Conservation (phyloP, 2,888 invertebrate genomes). For the Ormyrus rosae region DNA sequence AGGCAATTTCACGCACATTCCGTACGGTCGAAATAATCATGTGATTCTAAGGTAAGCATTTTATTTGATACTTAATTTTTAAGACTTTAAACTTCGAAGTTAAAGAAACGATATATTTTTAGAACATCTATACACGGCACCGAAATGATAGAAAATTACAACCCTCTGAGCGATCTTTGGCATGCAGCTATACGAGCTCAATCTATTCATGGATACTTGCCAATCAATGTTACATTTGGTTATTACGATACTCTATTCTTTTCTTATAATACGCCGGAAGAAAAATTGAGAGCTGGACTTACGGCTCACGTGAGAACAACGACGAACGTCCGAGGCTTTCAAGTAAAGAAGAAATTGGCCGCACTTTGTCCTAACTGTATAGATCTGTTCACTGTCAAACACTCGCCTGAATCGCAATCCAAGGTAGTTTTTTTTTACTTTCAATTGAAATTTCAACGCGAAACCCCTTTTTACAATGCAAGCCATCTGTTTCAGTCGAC, state of each 20-base stretch:
- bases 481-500: constrained; percentile 58
- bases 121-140: constrained; percentile 79
- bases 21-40: constrained; percentile 77
- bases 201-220: constrained; percentile 82
- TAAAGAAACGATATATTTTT: constrained; percentile 37
- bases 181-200: constrained; percentile 83
- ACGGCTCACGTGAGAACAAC: constrained; percentile 69
- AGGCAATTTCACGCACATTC: constrained; percentile 82
- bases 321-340: constrained; percentile 67
- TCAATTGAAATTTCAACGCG: constrained; percentile 34
- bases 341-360: constrained; percentile 61
- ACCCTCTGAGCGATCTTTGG: constrained; percentile 81
- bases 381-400: constrained; percentile 65
- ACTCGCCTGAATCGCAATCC: constrained; percentile 60
- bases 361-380: constrained; percentile 66
- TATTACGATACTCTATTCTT: constrained; percentile 68
- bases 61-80: constrained; percentile 65
- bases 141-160: constrained; percentile 77
- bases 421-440: constrained; percentile 59
- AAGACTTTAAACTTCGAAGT: neutral
- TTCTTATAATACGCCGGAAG: constrained; percentile 71
- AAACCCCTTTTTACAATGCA: neutral
- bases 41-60: constrained; percentile 81
- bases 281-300: constrained; percentile 68
- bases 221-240: constrained; percentile 77